Base-by-base conservation (phyloP, 2,797 vertebrate species). In the Rallus crepitans region DNA sequence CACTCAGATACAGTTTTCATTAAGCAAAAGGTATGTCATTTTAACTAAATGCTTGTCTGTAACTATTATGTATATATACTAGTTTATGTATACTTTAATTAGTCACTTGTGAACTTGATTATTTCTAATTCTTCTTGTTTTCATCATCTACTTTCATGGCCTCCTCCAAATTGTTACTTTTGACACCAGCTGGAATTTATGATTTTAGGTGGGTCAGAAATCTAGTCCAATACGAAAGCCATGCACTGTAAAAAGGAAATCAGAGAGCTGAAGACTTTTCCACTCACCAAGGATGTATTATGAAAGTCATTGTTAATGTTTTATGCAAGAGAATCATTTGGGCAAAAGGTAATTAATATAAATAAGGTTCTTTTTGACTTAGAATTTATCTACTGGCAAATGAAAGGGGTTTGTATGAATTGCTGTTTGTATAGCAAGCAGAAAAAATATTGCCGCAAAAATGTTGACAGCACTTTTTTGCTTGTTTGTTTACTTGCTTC, bases 401-500 rank as follows among this genome's bases (percentile, higher is more conserved):
- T 75, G 15, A 76, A 87, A 87, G 40, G 33, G 24, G 16, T 47
- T 72, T 40, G n/a, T 52, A 61, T 68, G 15, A 20, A 7, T 71
- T 75, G 9, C 21, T 91, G 12, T 77, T 91, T 82, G 21, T 64
- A 56, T 18, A 50, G 45, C 61, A 84, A 90, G 60, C 68, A 73
- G 24, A 69, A 90, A 89, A 94, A 92, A 12, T 68, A 40, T 45
- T 73, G 56, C 42, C 35, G 7, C 28, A 80, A 65, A 89, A 84
- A 7, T 48, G 28, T 85, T 89, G 73, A 90, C 57, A 85, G 25
- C 28, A 60, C 39, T 64, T 78, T 61, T 90, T 87, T 92, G 10
- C 90, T 91, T 82, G 45, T 72, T 91, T 77, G 21, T 85, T 87
- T 93, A 66, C 31, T 66, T 84, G 18, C 75, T 92, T 75, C 52